Base-by-base conservation (phyloP, 2,113 vertebrate species). In the Tetraodon nigroviridis region DNA sequence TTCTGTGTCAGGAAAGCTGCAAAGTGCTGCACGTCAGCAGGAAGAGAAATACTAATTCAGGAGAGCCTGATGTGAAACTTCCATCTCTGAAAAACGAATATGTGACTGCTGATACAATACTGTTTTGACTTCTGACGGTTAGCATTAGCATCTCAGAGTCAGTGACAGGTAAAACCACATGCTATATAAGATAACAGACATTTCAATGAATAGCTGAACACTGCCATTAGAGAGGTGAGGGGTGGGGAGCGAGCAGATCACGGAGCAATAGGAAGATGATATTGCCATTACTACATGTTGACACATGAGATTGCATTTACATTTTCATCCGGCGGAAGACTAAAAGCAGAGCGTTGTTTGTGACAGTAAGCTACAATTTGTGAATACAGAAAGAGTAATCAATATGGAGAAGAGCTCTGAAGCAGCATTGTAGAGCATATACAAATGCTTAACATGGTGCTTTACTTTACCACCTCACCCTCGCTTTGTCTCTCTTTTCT, bases 181-280 rank as follows among this genome's bases (percentile, higher is more conserved):
- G 68, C 77, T 81, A 63, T 78, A 79, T 81, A 69, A 73, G 81
- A 86, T 82, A 82, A 82, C 77, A 83, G 84, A 87, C 80, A 80
- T 85, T 89, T 89, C 86, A 75, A 87, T 85, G 85, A 88, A 88
- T 87, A 88, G 80, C 77, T 88, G 84, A 88, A 75, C 82, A 86
- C 85, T 67, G 71, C 75, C 75, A 87, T 87, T 84, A 86, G 75
- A 75, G 59, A 58, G 72, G 63, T 71, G 78, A 75, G 69, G 62
- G 76, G 64, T 67, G 71, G 57, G 61, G 60, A 71, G 80, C 80
- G 76, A 85, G 85, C 84, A 86, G 80, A 86, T 85, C 75, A 73
- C 74, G 64, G 45, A 64, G 76, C 71, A 79, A 82, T 69, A 76
- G 80, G 81, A 89, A 80, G 71, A 84, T 84, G 84, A 89, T 89